These are phyloP conservation scores for Bombus polaris DNA, from an alignment of 1,140 invertebrate species.

Conservation along the genomic window DNA sequence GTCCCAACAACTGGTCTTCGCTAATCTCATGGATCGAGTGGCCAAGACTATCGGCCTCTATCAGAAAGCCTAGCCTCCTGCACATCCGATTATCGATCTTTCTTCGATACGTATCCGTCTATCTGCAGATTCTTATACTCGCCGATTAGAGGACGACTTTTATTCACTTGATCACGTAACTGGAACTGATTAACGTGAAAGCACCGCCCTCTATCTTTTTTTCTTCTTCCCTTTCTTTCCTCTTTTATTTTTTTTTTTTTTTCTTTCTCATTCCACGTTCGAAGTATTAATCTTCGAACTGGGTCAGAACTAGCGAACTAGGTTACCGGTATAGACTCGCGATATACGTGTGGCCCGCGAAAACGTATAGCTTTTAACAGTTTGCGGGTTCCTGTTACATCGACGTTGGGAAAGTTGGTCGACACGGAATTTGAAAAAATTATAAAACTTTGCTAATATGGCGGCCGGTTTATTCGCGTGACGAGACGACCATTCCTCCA, in stretches of 20 bases:
- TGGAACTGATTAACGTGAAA: slow-evolving; percentile 37
- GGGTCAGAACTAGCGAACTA: slow-evolving; percentile 37
- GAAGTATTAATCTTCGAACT: slow-evolving; percentile 37
- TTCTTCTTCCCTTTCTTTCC: background rate
- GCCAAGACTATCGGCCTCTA: background rate
- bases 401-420: slow-evolving; percentile 1
- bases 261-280: background rate
- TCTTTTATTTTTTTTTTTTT: too few relatives aligned
- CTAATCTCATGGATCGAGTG: background rate
- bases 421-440: slow-evolving; percentile 20
- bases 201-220: slow-evolving; percentile 6
- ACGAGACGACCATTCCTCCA: background rate
- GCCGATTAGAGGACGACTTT: slow-evolving; percentile 23
- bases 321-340: slow-evolving; percentile 19
- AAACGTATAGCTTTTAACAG: slow-evolving; percentile 19
- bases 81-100: slow-evolving; percentile 16
- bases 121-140: background rate
- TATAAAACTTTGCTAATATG: slow-evolving; percentile 24
- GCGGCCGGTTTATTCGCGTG: background rate
- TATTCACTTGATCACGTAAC: slow-evolving; percentile 43
- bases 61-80: background rate
- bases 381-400: background rate
- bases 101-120: background rate
- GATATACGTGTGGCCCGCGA: slow-evolving; percentile 14
- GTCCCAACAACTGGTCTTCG: too few relatives aligned